Evolutionary conservation across 2,797 vertebrate species (phyloP).

Genomic region (Knipowitschia caucasica): DNA sequence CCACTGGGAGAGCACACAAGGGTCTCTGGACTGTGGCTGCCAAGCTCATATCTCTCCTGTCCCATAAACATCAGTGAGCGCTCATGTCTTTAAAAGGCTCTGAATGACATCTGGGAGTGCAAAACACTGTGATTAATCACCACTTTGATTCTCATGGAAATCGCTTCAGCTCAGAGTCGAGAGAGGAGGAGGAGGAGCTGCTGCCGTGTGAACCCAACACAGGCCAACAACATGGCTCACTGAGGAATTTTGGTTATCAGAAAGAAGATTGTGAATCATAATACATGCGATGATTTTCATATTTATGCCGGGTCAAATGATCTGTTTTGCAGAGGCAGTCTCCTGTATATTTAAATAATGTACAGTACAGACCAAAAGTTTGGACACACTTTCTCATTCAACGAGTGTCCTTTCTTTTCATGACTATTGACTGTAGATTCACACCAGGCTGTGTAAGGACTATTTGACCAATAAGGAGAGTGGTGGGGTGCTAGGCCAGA

Average conservation of each 20-base stretch:
- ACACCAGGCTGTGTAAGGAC: too few relatives aligned
- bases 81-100: constrained; percentile 74
- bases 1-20: constrained; percentile 60
- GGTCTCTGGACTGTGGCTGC: constrained; percentile 52
- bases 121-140: constrained; percentile 73
- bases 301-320: too few relatives aligned
- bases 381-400: too few relatives aligned
- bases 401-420: too few relatives aligned
- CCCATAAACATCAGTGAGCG: constrained; percentile 67
- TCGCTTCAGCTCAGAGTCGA: constrained; percentile 53
- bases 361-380: too few relatives aligned
- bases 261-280: constrained; percentile 43
- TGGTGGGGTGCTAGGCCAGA: too few relatives aligned
- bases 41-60: constrained; percentile 63
- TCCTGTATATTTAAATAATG: too few relatives aligned
- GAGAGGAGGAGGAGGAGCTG: constrained; percentile 54
- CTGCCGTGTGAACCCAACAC: constrained; percentile 69
- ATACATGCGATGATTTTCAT: constrained; percentile 47
- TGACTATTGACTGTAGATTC: too few relatives aligned
- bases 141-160: constrained; percentile 77
- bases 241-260: constrained; percentile 62
- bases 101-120: constrained; percentile 75
- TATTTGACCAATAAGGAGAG: too few relatives aligned
- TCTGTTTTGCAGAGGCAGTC: too few relatives aligned
- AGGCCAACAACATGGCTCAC: constrained; percentile 61